Evolutionary conservation across 2,888 invertebrate species (phyloP), one percentile per base, ranked within the genome.

Genomic region (Drosophila mimetica): DNA sequence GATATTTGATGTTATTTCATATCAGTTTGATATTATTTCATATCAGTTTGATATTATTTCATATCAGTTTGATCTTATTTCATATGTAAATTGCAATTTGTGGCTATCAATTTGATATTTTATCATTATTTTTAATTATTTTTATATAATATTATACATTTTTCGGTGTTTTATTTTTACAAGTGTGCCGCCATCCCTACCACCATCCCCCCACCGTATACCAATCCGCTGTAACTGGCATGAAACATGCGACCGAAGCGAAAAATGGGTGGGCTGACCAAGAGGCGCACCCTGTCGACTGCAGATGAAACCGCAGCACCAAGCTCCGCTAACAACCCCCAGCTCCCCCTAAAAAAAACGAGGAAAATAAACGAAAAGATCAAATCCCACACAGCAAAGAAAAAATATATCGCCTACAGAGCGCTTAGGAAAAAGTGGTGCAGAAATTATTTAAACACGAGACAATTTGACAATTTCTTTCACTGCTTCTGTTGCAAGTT

Each of bases 291-390:
- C 57, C 71, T 87, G 82, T 82, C 82, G 72, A 53, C 77, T 54
- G 86, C 82, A 82, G 87, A 82, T 47, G 86, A 85, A 82, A 82
- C 87, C 87, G 72, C 87, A 86, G 72, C 48, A 52, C 54, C 77
- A 50, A 79, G 67, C 50, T 30, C 28, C 28, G 28, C 11, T 9
- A 9, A 52, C 55, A 34, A 34, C n/a, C 4, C n/a, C 34, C 34
- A 4, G n/a, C n/a, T 1, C 39, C 63, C 28, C 5, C 46, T n/a
- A 41, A 41, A 41, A 41, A 37, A 48, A 9, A 28, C 13, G 7
- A n/a, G 5, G 5, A 34, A 46, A 22, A 46, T 25, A 28, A 20
- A 9, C 5, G 14, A n/a, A 37, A 11, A 47, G 37, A 47, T 47
- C 67, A 53, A 53, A 28, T 36, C 37, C 42, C 37, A 25, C 14